Base-by-base conservation (phyloP, 2,113 vertebrate genomes). In the Neoarius graeffei region DNA sequence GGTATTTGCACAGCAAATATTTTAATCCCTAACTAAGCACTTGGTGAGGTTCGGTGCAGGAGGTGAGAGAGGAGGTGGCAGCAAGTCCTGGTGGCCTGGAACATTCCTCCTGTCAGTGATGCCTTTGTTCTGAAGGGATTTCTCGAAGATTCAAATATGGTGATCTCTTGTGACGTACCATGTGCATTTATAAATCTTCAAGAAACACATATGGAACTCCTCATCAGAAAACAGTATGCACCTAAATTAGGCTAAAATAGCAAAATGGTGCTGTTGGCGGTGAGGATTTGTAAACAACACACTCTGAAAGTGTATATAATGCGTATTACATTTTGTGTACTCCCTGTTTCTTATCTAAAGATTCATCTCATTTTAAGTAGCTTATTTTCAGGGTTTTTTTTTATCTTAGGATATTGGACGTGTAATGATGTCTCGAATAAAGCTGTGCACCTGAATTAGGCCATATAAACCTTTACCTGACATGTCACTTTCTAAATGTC, bases 1-100 rank as follows among this genome's bases (percentile, higher is more conserved):
- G 94, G 95, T 95, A 96, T 95, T 96, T 96, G 94, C 93, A 91
- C 93, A 94, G 94, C 95, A 96, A 95, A 96, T 95, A 95, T 96
- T 95, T 96, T 95, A 95, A 95, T 96, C 95, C 95, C 88, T 91
- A 94, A 94, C 95, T 96, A 95, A 95, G 95, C 94, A 95, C 95
- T 95, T 94, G 94, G 94, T 94, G 85, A 94, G 94, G 94, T 94
- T 92, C 93, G 90, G 93, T 90, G 92, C 84, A 79, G 84, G 66
- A 73, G 81, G 84, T 84, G 74, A 83, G 52, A 87, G 62, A 52
- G 69, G 84, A 62, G 88, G 90, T 82, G 84, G 85, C 59, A 85
- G 87, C 86, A 77, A 91, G 90, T 90, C 67, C 88, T 71, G 91
- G 93, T 95, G 94, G 94, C 93, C 91, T 91, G 92, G 90, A 92